These are phyloP conservation scores for Tethea ocularis DNA, from an alignment of 2,888 invertebrate genomes.

Conservation along the genomic window DNA sequence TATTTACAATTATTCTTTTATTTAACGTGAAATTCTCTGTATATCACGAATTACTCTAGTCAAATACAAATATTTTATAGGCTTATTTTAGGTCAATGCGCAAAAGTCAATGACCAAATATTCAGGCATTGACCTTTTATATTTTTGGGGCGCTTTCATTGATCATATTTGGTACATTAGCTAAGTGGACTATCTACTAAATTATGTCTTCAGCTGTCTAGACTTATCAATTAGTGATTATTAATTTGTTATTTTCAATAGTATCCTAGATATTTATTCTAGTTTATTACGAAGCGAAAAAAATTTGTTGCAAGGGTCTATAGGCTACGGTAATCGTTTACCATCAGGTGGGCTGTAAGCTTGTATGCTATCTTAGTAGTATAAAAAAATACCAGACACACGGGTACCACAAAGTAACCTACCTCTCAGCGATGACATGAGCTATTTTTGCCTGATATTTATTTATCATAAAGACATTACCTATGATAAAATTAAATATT, in stretches of 20 bases:
- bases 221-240: background rate
- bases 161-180: conserved; percentile 5
- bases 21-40: no score
- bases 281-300: no score
- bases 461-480: background rate
- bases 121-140: background rate
- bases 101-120: background rate
- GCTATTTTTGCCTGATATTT: no score
- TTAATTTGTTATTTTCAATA: background rate
- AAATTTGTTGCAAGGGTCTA: no score
- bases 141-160: background rate
- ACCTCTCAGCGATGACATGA: no score
- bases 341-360: no score
- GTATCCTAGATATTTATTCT: background rate
- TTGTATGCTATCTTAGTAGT: no score
- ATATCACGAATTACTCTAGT: no score
- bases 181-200: background rate
- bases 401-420: no score
- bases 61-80: background rate
- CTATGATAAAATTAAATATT: conserved; percentile 1
- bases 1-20: no score
- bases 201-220: background rate
- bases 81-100: background rate
- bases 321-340: no score
- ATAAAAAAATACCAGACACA: no score